Evolutionary conservation across 2,113 vertebrate species (phyloP).

Genomic region (Macrotis lagotis): DNA sequence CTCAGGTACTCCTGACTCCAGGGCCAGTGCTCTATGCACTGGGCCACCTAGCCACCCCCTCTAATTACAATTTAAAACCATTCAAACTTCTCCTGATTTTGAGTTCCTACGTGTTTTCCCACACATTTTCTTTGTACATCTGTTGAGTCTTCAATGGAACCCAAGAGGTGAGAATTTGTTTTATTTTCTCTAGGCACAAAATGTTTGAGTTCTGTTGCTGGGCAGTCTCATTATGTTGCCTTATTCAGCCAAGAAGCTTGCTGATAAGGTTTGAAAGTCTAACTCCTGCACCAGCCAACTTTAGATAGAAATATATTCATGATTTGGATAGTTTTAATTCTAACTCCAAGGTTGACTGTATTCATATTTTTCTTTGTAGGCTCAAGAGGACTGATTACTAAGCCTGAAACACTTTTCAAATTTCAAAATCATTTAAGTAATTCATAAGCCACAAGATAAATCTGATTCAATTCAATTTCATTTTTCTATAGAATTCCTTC

Average conservation of each 20-base stretch:
- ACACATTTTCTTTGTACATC: conserved; percentile 11
- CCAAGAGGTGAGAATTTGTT: background rate
- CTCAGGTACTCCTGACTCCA: no score
- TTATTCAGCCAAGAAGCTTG: background rate
- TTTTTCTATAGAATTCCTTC: no score
- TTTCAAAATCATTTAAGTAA: conserved; percentile 27
- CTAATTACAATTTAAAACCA: background rate
- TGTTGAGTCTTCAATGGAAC: background rate
- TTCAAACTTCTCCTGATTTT: background rate
- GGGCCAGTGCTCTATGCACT: no score
- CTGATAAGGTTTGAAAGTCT: background rate
- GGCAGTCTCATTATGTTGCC: background rate
- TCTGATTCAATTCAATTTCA: conserved; percentile 14
- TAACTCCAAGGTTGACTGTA: background rate
- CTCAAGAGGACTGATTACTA: conserved; percentile 18
- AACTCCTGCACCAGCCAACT: background rate
- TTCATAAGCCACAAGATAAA: background rate
- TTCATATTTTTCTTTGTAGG: conserved; percentile 50
- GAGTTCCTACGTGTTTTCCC: background rate
- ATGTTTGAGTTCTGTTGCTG: background rate
- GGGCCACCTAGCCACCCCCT: background rate
- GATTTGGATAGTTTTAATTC: background rate
- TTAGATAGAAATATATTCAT: conserved; percentile 9
- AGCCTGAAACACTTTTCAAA: conserved; percentile 23
- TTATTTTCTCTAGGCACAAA: background rate